Evolutionary conservation across 2,113 vertebrate genomes (phyloP).

Genomic region (Cebidichthys violaceus): DNA sequence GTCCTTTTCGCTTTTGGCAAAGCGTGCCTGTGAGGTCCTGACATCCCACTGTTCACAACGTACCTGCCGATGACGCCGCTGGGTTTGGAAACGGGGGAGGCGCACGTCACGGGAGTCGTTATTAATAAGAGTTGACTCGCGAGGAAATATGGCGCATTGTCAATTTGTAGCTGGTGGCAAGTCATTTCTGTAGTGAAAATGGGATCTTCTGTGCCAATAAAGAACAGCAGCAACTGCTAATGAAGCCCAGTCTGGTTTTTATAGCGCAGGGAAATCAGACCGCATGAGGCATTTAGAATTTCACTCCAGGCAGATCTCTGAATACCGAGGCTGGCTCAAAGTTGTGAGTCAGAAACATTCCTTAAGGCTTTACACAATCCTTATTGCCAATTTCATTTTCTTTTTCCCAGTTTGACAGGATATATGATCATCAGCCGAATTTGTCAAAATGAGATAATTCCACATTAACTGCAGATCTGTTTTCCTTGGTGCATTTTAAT

Average conservation of each 20-base stretch:
- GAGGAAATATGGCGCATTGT: constrained; percentile 72
- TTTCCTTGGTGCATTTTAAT: constrained; percentile 16
- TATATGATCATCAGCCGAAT: neutral
- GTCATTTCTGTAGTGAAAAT: constrained; percentile 74
- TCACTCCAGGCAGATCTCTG: constrained; percentile 48
- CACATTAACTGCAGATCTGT: constrained; percentile 13
- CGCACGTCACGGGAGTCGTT: constrained; percentile 38
- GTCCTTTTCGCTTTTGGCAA: constrained; percentile 45
- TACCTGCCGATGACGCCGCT: constrained; percentile 49
- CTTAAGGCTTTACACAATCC: neutral
- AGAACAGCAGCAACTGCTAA: constrained; percentile 65
- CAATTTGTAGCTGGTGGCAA: constrained; percentile 75
- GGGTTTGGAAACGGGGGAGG: constrained; percentile 23
- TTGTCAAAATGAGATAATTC: constrained; percentile 23
- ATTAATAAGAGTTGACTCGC: constrained; percentile 71
- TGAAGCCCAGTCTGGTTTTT: constrained; percentile 63
- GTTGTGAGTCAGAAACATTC: constrained; percentile 35
- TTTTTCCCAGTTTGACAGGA: neutral
- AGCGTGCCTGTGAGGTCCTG: constrained; percentile 42
- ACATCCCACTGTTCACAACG: constrained; percentile 39
- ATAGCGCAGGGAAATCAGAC: constrained; percentile 50
- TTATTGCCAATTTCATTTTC: neutral
- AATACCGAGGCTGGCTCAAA: constrained; percentile 20
- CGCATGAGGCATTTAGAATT: constrained; percentile 65
- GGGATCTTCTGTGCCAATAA: constrained; percentile 74